A percentile compares a stretch with the other conserved stretches of the same genome.
Evolutionary conservation across 2,113 vertebrate genomes (phyloP).

Genomic region (Albula goreensis): DNA sequence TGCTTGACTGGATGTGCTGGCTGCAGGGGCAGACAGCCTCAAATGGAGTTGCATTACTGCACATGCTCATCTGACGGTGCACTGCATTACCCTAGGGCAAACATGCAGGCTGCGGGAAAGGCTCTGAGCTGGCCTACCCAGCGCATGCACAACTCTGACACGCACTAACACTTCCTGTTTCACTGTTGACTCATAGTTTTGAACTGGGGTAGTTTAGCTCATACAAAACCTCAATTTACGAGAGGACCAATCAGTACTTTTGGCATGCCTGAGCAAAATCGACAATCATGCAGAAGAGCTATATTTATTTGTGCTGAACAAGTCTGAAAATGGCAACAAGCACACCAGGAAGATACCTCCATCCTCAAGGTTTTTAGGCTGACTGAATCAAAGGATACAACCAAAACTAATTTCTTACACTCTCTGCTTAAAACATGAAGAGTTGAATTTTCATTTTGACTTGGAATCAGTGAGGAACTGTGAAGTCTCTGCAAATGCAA

Average conservation of each 20-base stretch:
- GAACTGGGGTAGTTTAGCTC: background rate
- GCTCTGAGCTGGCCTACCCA: background rate
- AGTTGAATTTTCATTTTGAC: background rate
- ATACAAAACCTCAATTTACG: background rate
- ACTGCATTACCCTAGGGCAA: background rate
- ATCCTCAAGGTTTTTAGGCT: background rate
- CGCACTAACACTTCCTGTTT: background rate
- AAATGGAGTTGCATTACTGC: background rate
- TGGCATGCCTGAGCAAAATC: background rate
- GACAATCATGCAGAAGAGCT: background rate
- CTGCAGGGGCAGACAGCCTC: background rate
- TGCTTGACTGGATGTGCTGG: background rate
- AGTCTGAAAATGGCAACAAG: background rate
- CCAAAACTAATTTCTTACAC: background rate
- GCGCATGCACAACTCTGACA: background rate
- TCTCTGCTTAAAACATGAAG: background rate
- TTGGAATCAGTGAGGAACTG: no score
- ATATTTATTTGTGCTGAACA: background rate
- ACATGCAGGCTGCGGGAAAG: no score
- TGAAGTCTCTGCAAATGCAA: no score
- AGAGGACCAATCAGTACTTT: background rate
- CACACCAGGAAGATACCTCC: background rate
- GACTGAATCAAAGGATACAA: background rate
- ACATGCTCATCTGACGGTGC: background rate
- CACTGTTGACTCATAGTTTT: background rate